Base-by-base conservation (phyloP, 1,140 invertebrate genomes). In the Aphelinus atriplicis region DNA sequence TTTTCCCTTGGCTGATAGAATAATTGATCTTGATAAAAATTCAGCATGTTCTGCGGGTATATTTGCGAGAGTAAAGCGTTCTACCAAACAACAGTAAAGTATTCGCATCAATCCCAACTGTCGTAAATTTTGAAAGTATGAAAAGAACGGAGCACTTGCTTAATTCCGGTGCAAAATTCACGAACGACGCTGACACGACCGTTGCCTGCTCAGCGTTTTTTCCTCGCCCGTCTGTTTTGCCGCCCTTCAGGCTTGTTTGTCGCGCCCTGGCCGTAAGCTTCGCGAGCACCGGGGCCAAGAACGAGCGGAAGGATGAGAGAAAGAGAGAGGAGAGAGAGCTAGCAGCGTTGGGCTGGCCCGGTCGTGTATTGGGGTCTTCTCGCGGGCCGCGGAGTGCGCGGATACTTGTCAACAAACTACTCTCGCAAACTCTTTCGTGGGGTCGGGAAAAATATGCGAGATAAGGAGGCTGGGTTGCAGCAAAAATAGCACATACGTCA, bases 381-480 rank as follows among this genome's bases (percentile, higher is more conserved):
- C 45, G 47, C 9, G 2, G 5, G 26, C 48, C 55, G 60, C n/a
- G 26, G n/a, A 1, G 9, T 45, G 43, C 26, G 9, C 4, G 60
- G 10, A 62, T 53, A 56, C 60, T 75, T 75, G 51, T 75, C 73
- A 75, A 70, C 73, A 75, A 75, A 64, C 60, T 57, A 48, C 60
- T 62, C 60, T 63, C 69, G 9, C 60, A 5, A 42, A 2, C 57
- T 53, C 51, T 53, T 65, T 26, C 50, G 46, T 4, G 45, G 42
- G 7, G 42, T 3, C 3, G 1, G 43, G 50, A 48, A 71, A 75
- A 71, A 66, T 64, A 69, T 51, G 70, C 43, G 58, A 48, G 66
- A 72, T 69, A 75, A 68, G 67, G 51, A 65, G 45, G 10, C 26
- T 4, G 60, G 26, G 43, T 7, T 42, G 2, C 7, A 3, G 46